Evolutionary conservation across 1,140 invertebrate genomes (phyloP).

Genomic region (Tachypleus tridentatus): DNA sequence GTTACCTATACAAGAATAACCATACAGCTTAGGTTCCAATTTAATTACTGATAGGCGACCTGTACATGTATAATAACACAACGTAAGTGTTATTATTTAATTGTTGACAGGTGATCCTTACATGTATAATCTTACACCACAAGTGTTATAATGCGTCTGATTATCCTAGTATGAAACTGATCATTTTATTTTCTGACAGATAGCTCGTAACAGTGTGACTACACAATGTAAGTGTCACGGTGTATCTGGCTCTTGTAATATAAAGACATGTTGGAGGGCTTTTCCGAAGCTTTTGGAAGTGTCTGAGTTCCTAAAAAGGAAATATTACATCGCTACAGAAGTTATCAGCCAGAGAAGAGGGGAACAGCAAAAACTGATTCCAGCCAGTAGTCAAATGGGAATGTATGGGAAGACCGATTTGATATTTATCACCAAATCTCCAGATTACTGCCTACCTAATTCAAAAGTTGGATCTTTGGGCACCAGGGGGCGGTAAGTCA

Average conservation of each 20-base stretch:
- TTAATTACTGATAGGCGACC: too few relatives aligned
- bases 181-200: conserved; percentile 2
- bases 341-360: conserved; percentile 37
- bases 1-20: too few relatives aligned
- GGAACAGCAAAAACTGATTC: conserved; percentile 11
- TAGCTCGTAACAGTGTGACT: conserved; percentile 10
- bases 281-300: conserved; percentile 53
- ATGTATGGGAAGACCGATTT: conserved; percentile 51
- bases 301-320: conserved; percentile 70
- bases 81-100: too few relatives aligned
- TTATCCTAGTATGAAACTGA: too few relatives aligned
- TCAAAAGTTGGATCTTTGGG: conserved; percentile 52
- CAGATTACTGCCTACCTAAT: conserved; percentile 61
- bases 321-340: conserved; percentile 80
- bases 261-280: conserved; percentile 82
- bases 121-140: too few relatives aligned
- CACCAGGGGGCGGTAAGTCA: conserved; percentile 52
- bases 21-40: too few relatives aligned
- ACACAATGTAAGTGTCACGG: conserved; percentile 81
- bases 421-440: conserved; percentile 79
- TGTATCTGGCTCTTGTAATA: conserved; percentile 85
- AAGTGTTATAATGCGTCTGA: too few relatives aligned
- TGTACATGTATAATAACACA: too few relatives aligned
- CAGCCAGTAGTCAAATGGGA: conserved; percentile 12
- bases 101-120: too few relatives aligned